A percentile compares a stretch with the other conserved stretches of the same genome.
Conservation (phyloP, 2,797 vertebrate genomes). For the Myotis vivesi region DNA sequence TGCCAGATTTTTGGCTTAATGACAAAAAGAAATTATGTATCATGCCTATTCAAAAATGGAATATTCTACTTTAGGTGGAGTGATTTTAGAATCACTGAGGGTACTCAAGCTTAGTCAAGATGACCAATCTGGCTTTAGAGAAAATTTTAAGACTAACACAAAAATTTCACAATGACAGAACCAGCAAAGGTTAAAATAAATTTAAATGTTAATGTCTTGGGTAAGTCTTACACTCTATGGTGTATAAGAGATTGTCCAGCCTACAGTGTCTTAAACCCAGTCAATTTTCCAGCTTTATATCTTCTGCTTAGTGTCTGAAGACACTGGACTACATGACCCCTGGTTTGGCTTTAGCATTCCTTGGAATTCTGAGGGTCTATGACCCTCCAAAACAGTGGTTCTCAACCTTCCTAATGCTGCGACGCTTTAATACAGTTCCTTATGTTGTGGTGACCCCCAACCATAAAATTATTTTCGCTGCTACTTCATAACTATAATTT, state of each 20-base stretch:
- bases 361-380: neutral
- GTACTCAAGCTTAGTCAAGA: neutral
- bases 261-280: neutral
- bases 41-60: neutral
- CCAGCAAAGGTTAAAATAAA: neutral
- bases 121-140: neutral
- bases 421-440: too few relatives aligned
- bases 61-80: neutral
- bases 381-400: neutral
- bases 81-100: conserved; percentile 12
- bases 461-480: too few relatives aligned
- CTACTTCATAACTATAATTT: too few relatives aligned
- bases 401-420: too few relatives aligned
- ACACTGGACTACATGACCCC: fast-evolving
- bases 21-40: neutral
- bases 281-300: neutral
- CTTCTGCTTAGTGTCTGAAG: neutral
- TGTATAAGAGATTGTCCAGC: neutral
- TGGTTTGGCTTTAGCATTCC: neutral
- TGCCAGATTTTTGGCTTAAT: neutral
- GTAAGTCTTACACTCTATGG: neutral
- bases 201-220: neutral
- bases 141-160: conserved; percentile 6
- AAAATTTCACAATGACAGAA: neutral
- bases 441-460: too few relatives aligned